Evolutionary conservation across 2,888 invertebrate genomes (phyloP).

Genomic region (Spicauda simplicius): DNA sequence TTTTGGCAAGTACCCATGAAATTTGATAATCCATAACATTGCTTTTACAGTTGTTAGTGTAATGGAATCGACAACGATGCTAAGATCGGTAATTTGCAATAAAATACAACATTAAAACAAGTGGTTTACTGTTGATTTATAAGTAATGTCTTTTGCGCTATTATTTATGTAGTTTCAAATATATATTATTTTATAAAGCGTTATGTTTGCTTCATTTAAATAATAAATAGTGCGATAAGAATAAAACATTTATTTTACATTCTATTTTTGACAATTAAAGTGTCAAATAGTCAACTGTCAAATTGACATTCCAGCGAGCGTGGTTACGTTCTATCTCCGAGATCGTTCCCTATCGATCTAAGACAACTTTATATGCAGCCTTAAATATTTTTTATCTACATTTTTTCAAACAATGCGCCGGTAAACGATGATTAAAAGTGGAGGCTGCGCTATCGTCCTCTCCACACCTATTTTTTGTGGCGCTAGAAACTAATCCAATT

Average conservation of each 20-base stretch:
- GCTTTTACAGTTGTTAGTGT: constrained; percentile 16
- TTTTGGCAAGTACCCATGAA: constrained; percentile 15
- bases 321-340: constrained; percentile 1
- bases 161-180: too few relatives aligned
- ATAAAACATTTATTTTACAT: too few relatives aligned
- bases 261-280: too few relatives aligned
- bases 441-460: constrained; percentile 55
- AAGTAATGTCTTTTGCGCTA: too few relatives aligned
- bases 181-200: too few relatives aligned
- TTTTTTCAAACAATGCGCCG: constrained; percentile 65
- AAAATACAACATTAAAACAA: not conserved
- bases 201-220: too few relatives aligned
- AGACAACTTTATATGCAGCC: constrained; percentile 63
- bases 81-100: not conserved
- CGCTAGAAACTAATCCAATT: constrained; percentile 62
- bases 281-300: too few relatives aligned
- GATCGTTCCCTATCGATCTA: constrained; percentile 39
- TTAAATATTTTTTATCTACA: constrained; percentile 53
- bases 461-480: constrained; percentile 52
- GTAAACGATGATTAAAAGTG: constrained; percentile 78
- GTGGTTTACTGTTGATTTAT: not conserved
- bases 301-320: constrained; percentile 5
- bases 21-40: constrained; percentile 24
- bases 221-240: too few relatives aligned
- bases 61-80: constrained; percentile 5